These are phyloP conservation scores for Bergia sp. DNA, from an alignment of 92 coral and sea anemone species.

Conservation along the genomic window DNA sequence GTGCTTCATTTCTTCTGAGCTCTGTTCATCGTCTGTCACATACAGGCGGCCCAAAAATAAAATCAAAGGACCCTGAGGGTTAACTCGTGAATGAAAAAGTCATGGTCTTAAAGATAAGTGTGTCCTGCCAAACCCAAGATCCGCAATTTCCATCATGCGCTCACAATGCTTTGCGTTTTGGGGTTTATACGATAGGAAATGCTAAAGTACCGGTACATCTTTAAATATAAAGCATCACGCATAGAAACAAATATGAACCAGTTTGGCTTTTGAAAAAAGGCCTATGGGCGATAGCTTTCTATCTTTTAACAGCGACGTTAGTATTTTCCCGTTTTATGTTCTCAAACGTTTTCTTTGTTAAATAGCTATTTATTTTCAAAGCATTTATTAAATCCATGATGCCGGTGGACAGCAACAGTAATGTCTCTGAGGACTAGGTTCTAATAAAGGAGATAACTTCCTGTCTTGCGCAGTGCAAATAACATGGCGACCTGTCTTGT, in stretches of 20 bases:
- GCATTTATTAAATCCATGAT: too few relatives aligned
- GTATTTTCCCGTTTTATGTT: too few relatives aligned
- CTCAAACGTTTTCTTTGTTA: too few relatives aligned
- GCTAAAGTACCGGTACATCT: constrained; percentile 4
- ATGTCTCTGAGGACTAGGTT: too few relatives aligned
- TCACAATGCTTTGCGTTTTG: not conserved
- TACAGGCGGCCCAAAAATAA: not conserved
- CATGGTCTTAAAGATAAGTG: not conserved
- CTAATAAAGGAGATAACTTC: too few relatives aligned
- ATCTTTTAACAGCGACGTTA: too few relatives aligned
- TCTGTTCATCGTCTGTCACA: not conserved
- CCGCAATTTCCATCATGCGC: not conserved
- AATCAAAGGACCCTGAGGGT: not conserved
- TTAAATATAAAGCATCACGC: constrained; percentile 7
- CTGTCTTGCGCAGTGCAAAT: too few relatives aligned
- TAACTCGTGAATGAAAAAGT: constrained; percentile 6
- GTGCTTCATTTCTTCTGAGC: not conserved
- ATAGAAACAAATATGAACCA: constrained; percentile 7
- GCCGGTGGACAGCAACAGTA: too few relatives aligned
- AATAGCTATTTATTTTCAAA: too few relatives aligned
- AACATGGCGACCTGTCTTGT: too few relatives aligned
- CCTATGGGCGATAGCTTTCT: too few relatives aligned
- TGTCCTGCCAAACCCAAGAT: not conserved
- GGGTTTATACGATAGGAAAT: not conserved
- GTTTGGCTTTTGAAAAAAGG: not conserved